These are phyloP conservation scores for Hylaeus anthracinus DNA, from an alignment of 1,140 invertebrate genomes.

Conservation along the genomic window DNA sequence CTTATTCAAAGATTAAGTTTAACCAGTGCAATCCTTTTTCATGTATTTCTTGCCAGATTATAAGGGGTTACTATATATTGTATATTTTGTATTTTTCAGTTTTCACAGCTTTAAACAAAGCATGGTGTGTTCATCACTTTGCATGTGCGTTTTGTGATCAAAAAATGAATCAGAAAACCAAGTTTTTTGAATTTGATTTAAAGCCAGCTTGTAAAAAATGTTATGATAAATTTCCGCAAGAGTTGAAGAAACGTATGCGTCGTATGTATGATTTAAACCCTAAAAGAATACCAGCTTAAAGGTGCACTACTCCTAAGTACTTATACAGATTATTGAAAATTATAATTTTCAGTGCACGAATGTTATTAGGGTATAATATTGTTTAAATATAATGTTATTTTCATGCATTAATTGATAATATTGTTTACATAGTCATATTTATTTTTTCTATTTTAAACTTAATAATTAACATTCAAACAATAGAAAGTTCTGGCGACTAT, in stretches of 20 bases:
- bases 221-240: constrained; percentile 97
- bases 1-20: too few relatives aligned
- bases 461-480: too few relatives aligned
- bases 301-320: too few relatives aligned
- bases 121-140: constrained; percentile 99
- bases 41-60: not conserved
- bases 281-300: constrained; percentile 75
- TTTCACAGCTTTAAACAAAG: constrained; percentile 98
- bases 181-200: constrained; percentile 99
- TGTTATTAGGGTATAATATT: not conserved
- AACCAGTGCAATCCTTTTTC: not conserved
- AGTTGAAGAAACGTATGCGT: constrained; percentile 93
- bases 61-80: not conserved
- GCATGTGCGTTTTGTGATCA: constrained; percentile 99
- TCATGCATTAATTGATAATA: constrained; percentile 7
- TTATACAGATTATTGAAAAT: not conserved
- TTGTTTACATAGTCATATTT: constrained; percentile 22
- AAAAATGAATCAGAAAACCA: constrained; percentile 98
- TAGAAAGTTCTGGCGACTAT: too few relatives aligned
- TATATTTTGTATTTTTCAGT: constrained; percentile 83
- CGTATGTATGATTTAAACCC: constrained; percentile 88
- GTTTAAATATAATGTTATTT: not conserved
- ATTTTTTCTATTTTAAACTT: not conserved
- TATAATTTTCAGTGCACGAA: not conserved
- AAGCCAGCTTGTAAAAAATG: constrained; percentile 99